A percentile compares a stretch with the other conserved stretches of the same genome.
These are phyloP conservation scores for Axis porcinus DNA, from an alignment of 2,113 vertebrate species.

Conservation along the genomic window DNA sequence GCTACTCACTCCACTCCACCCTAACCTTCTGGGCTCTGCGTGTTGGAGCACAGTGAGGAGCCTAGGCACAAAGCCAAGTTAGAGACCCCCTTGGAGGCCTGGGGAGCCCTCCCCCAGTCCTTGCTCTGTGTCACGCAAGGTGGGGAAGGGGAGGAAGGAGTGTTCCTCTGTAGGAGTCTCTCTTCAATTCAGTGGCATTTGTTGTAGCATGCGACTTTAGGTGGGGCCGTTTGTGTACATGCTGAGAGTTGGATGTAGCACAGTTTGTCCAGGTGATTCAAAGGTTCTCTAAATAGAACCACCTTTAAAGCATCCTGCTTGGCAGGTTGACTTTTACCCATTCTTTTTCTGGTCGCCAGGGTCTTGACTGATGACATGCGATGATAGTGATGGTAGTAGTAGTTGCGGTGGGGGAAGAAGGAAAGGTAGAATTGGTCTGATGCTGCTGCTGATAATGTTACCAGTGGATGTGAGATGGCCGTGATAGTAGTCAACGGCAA, in stretches of 20 bases:
- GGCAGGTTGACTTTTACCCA: background rate
- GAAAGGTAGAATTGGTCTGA: too few species aligned
- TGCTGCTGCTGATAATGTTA: background rate
- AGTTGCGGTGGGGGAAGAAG: background rate
- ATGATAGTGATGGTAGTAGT: background rate
- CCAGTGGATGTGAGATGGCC: background rate
- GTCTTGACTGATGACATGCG: background rate
- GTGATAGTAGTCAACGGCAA: background rate
- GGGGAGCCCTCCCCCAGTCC: background rate
- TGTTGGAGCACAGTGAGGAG: background rate
- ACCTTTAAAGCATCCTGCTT: background rate
- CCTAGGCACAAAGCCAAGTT: background rate
- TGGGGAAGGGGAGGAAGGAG: background rate
- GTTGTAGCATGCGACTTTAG: background rate
- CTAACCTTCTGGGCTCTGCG: background rate
- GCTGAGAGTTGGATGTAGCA: background rate
- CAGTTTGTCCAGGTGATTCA: background rate
- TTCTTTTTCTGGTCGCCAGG: background rate
- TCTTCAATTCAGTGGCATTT: background rate
- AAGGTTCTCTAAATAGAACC: background rate
- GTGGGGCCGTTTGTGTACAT: background rate
- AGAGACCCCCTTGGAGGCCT: background rate
- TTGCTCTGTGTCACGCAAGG: background rate
- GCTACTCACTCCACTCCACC: background rate
- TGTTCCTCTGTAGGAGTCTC: background rate